Evolutionary conservation across 2,797 vertebrate species (phyloP).

Genomic region (Apogon hyalosoma): DNA sequence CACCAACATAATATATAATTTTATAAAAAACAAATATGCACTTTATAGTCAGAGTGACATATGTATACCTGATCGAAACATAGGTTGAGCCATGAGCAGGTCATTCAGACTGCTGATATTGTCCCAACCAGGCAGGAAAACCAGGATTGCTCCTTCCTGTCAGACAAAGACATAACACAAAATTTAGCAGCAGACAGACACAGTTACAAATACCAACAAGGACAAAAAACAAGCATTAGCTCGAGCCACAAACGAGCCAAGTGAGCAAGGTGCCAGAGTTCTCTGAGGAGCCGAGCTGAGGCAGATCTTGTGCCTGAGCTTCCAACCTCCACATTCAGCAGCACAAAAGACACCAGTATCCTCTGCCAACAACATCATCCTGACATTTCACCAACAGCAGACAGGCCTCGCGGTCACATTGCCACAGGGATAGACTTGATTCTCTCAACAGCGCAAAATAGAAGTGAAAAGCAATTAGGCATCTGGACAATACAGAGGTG

Average conservation of each 20-base stretch:
- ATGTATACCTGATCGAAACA: constrained; percentile 94
- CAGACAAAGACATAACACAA: constrained; percentile 42
- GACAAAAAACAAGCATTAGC: constrained; percentile 18
- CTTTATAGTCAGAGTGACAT: too few species aligned
- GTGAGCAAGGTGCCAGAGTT: constrained; percentile 22
- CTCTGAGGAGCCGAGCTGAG: constrained; percentile 29
- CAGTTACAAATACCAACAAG: not conserved
- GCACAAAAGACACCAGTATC: constrained; percentile 19
- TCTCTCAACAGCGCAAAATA: constrained; percentile 12
- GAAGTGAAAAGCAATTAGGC: constrained; percentile 27
- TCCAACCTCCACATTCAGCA: constrained; percentile 29
- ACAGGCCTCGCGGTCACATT: constrained; percentile 31
- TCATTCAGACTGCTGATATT: constrained; percentile 96
- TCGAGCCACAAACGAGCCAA: constrained; percentile 16
- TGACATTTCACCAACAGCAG: constrained; percentile 13
- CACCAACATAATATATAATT: too few species aligned
- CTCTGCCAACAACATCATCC: constrained; percentile 33
- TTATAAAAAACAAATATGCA: too few species aligned
- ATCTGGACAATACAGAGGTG: constrained; percentile 21
- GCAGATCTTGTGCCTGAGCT: constrained; percentile 32
- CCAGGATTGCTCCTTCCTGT: constrained; percentile 96
- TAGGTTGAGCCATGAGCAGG: constrained; percentile 92
- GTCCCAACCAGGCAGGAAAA: constrained; percentile 98
- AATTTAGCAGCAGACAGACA: constrained; percentile 15
- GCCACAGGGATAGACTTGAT: constrained; percentile 12